Conservation (phyloP, 2,113 vertebrate genomes). For the Rhadina sibilatrix region DNA sequence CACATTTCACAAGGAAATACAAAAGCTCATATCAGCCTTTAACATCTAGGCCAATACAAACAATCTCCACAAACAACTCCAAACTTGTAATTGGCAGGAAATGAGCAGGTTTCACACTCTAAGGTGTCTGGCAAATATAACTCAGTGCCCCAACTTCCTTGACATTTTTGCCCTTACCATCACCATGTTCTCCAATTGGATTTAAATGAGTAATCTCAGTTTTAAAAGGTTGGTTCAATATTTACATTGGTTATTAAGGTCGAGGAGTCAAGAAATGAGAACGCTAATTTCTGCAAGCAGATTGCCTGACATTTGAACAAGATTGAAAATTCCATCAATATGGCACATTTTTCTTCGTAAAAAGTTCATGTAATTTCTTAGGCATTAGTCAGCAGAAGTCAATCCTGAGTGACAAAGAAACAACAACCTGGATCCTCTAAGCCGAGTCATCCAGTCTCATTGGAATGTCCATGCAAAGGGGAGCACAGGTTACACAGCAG, state of each 20-base stretch:
- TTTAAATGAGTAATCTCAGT: constrained; percentile 43
- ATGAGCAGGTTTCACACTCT: constrained; percentile 9
- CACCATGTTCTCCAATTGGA: not conserved
- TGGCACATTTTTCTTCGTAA: not conserved
- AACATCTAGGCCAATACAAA: not conserved
- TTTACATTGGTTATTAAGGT: constrained; percentile 27
- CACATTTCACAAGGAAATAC: not conserved
- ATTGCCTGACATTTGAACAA: constrained; percentile 62
- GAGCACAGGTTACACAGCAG: not conserved
- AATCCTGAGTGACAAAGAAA: not conserved
- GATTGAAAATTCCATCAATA: constrained; percentile 28
- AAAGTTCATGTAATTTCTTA: constrained; percentile 32
- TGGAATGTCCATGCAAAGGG: not conserved
- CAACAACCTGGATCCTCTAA: not conserved
- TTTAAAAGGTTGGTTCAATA: constrained; percentile 61
- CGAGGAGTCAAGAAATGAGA: constrained; percentile 42
- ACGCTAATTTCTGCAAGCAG: constrained; percentile 18
- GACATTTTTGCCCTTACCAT: constrained; percentile 20
- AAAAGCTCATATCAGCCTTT: constrained; percentile 1
- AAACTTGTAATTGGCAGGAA: not conserved
- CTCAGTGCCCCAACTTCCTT: not conserved
- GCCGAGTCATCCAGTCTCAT: rapidly evolving
- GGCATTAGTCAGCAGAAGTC: not conserved
- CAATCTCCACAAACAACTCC: not conserved
- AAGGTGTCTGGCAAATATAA: not conserved